Evolutionary conservation across 2,797 vertebrate genomes (phyloP), one percentile per base, ranked within the genome.

Genomic region (Poeciliopsis turneri): DNA sequence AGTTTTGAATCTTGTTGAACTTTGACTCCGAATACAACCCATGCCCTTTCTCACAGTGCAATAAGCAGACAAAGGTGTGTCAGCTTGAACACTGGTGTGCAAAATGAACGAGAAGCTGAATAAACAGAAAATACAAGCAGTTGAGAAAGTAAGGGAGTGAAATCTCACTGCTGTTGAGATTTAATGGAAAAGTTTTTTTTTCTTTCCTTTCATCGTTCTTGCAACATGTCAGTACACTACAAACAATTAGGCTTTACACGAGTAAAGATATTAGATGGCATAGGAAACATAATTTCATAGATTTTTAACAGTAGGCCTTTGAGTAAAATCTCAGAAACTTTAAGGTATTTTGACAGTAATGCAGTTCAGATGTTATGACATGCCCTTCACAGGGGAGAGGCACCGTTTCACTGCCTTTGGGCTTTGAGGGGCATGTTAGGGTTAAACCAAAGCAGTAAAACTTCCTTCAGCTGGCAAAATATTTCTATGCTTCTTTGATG

Each of bases 321-420:
- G 68, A 45, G 41, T 71, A 71, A 71, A 46, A 71, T 71, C 68
- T 45, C 13, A 16, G 23, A 69, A n/a, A 70, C 41, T 9, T 69
- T 13, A 69, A 46, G 43, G 68, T 45, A 71, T 71, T 71, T 71
- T 71, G 68, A 46, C 43, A 46, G 68, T 28, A 71, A 41, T 45
- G 25, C 68, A 46, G 43, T 45, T 71, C n/a, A 71, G 43, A 46
- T 71, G 68, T 71, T 71, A 46, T 46, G 68, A 71, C 68, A 71
- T 71, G 68, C 68, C 68, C n/a, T 46, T 46, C 9, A 71, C 43
- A 71, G 43, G 28, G 25, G 6, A 71, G 41, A 71, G 68, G 68
- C 25, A 71, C 68, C 68, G 13, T 28, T 10, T 28, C 43, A 28
- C 43, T 46, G 68, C 68, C 68, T 46, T 46, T 71, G 68, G 68